Evolutionary conservation across 2,888 invertebrate species (phyloP).

Genomic region (Drosophila pseudotalamancana): DNA sequence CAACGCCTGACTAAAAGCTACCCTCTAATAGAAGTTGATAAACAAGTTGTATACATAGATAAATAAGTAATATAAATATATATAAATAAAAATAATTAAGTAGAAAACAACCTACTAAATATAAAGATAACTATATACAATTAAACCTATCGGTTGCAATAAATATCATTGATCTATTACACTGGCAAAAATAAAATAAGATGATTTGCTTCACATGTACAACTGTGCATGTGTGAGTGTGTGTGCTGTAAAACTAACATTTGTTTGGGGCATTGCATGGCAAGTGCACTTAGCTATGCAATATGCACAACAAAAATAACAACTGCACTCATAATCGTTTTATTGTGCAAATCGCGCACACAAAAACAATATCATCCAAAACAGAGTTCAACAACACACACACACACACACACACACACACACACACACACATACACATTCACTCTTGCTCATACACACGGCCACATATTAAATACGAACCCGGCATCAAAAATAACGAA

Average conservation of each 20-base stretch:
- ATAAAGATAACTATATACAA: no score
- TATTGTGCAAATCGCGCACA: constrained; percentile 30
- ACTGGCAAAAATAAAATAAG: neutral
- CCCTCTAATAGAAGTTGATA: neutral
- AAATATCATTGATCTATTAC: neutral
- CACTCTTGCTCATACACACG: constrained; percentile 5
- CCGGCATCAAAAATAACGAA: constrained; percentile 15
- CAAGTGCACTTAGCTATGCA: constrained; percentile 35
- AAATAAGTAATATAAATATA: no score
- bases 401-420: constrained; percentile 4
- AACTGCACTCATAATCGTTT: constrained; percentile 49
- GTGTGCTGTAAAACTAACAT: constrained; percentile 24
- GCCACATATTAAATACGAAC: constrained; percentile 26
- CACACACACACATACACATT: constrained; percentile 1
- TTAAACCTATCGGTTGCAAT: neutral
- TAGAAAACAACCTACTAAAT: no score
- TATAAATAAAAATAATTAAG: no score
- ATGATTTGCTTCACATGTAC: constrained; percentile 2
- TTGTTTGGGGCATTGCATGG: constrained; percentile 16
- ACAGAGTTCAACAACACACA: constrained; percentile 21
- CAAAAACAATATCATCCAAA: constrained; percentile 40
- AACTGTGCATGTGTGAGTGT: neutral
- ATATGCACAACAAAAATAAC: constrained; percentile 21
- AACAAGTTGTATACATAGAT: neutral
- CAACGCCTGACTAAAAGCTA: neutral